Percentiles rank a stretch among this genome's conserved stretches.
Evolutionary conservation across 2,797 vertebrate species (phyloP).

Genomic region (Chrosomus eos): DNA sequence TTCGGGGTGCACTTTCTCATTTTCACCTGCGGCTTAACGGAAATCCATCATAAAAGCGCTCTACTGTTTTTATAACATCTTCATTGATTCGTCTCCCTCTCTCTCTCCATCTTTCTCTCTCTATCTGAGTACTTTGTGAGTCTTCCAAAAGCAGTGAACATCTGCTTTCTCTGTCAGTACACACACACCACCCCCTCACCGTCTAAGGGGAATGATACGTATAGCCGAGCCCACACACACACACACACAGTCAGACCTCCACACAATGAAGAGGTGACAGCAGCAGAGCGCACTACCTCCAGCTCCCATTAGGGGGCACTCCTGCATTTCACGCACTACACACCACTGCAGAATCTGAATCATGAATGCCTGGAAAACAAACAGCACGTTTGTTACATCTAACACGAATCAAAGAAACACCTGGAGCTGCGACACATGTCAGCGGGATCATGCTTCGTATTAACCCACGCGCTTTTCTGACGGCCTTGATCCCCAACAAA

Average conservation of each 20-base stretch:
- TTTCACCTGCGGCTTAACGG: conserved; percentile 48
- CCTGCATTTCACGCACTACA: conserved; percentile 28
- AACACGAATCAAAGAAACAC: conserved; percentile 43
- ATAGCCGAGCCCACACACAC: conserved; percentile 33
- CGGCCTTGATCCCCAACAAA: conserved; percentile 39
- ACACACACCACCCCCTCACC: conserved; percentile 38
- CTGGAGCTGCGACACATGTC: conserved; percentile 43
- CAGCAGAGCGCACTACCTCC: not conserved
- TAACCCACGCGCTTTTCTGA: conserved; percentile 35
- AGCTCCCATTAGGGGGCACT: conserved; percentile 47
- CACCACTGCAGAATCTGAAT: not conserved
- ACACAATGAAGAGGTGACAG: not conserved
- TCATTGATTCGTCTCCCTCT: conserved; percentile 68
- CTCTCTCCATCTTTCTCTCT: conserved; percentile 29
- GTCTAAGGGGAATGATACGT: conserved; percentile 48
- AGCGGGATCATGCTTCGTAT: conserved; percentile 54
- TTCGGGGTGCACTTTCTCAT: conserved; percentile 33
- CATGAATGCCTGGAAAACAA: not conserved
- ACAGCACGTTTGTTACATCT: conserved; percentile 1
- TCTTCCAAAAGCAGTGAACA: conserved; percentile 45
- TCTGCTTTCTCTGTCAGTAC: conserved; percentile 49
- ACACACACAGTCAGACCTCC: not conserved
- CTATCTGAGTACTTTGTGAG: conserved; percentile 35
- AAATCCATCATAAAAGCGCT: conserved; percentile 56
- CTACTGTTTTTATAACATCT: conserved; percentile 60